Evolutionary conservation across 2,888 invertebrate species (phyloP).

Genomic region (Nemotelus nigrinus): DNA sequence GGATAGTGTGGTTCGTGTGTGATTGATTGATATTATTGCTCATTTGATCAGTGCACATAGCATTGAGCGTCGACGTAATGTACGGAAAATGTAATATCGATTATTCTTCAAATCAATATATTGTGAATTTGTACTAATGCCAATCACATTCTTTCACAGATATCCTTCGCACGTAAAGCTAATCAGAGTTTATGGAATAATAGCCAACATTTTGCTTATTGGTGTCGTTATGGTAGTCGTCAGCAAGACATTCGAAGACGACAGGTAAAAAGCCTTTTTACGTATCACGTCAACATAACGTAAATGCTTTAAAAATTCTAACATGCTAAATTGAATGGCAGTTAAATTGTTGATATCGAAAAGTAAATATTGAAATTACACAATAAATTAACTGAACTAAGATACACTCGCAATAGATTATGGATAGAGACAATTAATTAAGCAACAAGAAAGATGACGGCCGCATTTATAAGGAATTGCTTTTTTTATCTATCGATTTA

Average conservation of each 20-base stretch:
- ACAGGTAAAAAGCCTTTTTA: constrained; percentile 68
- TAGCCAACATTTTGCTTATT: constrained; percentile 74
- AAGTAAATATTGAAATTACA: neutral
- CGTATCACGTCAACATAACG: constrained; percentile 37
- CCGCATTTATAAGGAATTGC: no score
- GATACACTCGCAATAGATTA: neutral
- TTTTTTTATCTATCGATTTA: no score
- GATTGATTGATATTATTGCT: neutral
- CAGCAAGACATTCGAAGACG: constrained; percentile 75
- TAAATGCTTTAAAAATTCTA: constrained; percentile 25
- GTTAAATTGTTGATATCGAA: neutral
- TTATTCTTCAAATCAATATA: no score
- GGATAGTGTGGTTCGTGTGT: neutral
- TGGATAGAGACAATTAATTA: no score
- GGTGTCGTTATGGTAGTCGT: constrained; percentile 77
- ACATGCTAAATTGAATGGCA: neutral
- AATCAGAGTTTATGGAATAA: constrained; percentile 64
- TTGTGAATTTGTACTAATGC: neutral
- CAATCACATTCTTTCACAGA: constrained; percentile 53
- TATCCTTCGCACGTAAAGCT: constrained; percentile 63
- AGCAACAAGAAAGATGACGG: no score
- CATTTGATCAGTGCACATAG: no score
- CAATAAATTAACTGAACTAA: constrained; percentile 5
- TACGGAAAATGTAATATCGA: no score
- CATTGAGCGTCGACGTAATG: neutral